A percentile compares a stretch with the other conserved stretches of the same genome.
Evolutionary conservation across 37 sponge, comb jelly and placozoan genomes (phyloP).

Genomic region (Spongia lamella): DNA sequence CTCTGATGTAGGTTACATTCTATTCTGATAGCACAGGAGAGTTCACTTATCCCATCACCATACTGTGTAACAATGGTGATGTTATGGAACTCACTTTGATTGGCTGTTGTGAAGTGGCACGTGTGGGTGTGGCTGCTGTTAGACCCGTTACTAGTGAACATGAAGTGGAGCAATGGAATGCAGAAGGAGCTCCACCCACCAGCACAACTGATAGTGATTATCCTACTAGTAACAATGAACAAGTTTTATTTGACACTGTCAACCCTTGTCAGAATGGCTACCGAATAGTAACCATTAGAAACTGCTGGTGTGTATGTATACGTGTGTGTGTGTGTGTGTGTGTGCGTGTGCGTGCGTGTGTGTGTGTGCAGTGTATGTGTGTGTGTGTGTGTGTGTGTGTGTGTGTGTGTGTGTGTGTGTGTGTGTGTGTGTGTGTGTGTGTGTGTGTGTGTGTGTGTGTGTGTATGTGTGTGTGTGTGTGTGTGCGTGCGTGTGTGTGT

Average conservation of each 20-base stretch:
- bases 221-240: background rate
- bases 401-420: no score
- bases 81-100: slow-evolving; percentile 22
- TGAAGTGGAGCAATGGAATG: background rate
- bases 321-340: slow-evolving; percentile 13
- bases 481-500: no score
- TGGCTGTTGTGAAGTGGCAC: slow-evolving; percentile 17
- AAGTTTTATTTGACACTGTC: slow-evolving; percentile 30
- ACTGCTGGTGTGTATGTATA: slow-evolving; percentile 47
- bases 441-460: no score
- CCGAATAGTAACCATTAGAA: slow-evolving; percentile 41
- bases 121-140: background rate
- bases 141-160: no score
- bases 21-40: slow-evolving; percentile 26
- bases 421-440: no score
- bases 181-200: slow-evolving; percentile 10
- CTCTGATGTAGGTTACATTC: slow-evolving; percentile 41
- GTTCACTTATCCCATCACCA: slow-evolving; percentile 17
- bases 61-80: slow-evolving; percentile 70
- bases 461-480: no score
- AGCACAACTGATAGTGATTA: background rate
- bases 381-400: no score
- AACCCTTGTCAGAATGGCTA: slow-evolving; percentile 32
- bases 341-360: slow-evolving; percentile 36
- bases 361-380: no score